Evolutionary conservation across 2,797 vertebrate genomes (phyloP), one percentile per base, ranked within the genome.

Genomic region (Enoplosus armatus): DNA sequence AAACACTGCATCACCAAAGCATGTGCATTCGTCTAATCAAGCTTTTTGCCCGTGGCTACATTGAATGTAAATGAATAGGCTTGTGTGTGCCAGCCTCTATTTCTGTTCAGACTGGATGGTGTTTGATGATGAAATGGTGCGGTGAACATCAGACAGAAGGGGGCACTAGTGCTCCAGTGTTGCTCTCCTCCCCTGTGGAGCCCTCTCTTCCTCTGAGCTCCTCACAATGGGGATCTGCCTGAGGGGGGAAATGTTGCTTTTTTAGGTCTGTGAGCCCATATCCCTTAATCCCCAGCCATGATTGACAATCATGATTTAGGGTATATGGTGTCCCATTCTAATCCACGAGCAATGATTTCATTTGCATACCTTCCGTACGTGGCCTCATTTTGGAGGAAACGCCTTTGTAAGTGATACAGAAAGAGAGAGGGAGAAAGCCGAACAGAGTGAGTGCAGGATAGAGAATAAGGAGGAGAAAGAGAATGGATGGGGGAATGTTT

Each of bases 251-350:
- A 97, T 96, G 96, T 97, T 97, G 97, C 97, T 98, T 98, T 99
- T 98, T 99, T 98, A 97, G 97, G 96, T 97, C 98, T 99, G 97
- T 97, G 97, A 97, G 97, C 97, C 97, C 97, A 97, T 98, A 98
- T 99, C 97, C 97, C 96, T 98, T 99, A 99, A 99, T 99, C 97
- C 98, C 93, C 96, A 95, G 96, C 95, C 96, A 98, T 99, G 98
- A 99, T 98, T 99, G 98, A 99, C 98, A 99, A 99, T 99, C 96
- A 96, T 98, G 98, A 99, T 99, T 98, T 99, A 97, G 97, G 97
- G 97, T 98, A 98, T 95, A 97, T 98, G 97, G 97, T 97, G 96
- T 97, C 96, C 97, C 96, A 95, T 96, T 98, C 96, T 99, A 99
- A 99, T 99, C 98, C 96, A 94, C 94, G 95, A 98, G 98, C 97